These are phyloP conservation scores for Tortrix viridana DNA, from an alignment of 2,888 invertebrate genomes.

Conservation along the genomic window DNA sequence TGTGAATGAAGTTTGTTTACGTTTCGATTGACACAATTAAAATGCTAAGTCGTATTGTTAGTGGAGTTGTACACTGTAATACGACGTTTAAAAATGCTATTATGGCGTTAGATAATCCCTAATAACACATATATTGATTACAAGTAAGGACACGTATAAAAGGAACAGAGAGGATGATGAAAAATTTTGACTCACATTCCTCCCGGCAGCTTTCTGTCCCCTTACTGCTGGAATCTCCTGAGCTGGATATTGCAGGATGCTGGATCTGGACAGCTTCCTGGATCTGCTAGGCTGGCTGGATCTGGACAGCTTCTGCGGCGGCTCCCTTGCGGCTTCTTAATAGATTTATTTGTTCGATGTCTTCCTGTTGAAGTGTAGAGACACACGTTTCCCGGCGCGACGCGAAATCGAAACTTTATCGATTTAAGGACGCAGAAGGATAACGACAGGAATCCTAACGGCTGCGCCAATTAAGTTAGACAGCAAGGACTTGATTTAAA, in stretches of 20 bases:
- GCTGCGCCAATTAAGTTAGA: too few relatives aligned
- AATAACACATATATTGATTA: constrained; percentile 13
- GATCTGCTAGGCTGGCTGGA: neutral
- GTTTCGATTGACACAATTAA: too few relatives aligned
- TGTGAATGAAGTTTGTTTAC: neutral
- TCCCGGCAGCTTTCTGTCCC: neutral
- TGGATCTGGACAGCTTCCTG: too few relatives aligned
- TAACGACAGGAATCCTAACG: too few relatives aligned
- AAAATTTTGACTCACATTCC: constrained; percentile 19
- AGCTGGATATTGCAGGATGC: neutral
- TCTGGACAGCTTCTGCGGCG: neutral
- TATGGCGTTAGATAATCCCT: constrained; percentile 1
- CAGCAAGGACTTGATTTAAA: too few relatives aligned
- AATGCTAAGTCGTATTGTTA: neutral
- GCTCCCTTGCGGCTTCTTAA: neutral
- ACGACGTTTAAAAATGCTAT: neutral
- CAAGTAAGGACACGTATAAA: constrained; percentile 16
- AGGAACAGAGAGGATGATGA: constrained; percentile 22
- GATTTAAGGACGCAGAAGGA: too few relatives aligned
- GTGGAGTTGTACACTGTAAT: neutral
- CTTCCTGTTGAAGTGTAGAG: too few relatives aligned
- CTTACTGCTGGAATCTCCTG: neutral
- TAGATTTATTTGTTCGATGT: constrained; percentile 6
- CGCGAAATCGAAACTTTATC: too few relatives aligned
- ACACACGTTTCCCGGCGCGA: too few relatives aligned